phyloP scores from a whole-genome alignment of 2,113 vertebrate genomes.

The Microcebus murinus region DNA sequence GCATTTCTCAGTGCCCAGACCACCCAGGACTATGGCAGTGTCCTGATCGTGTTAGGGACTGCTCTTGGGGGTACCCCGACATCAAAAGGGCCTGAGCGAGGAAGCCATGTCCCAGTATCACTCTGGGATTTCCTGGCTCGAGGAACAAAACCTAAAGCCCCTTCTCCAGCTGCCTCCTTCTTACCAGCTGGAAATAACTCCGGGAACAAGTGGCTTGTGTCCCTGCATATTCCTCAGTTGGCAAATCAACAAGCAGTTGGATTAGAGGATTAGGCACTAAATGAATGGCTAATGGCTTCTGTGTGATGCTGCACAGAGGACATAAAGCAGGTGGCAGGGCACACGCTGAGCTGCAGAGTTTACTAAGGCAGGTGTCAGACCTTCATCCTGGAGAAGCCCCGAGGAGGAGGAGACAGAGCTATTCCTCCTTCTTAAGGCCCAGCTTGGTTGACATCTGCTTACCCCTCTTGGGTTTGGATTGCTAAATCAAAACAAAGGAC shows the following conservation, averaged over 20 bases:
- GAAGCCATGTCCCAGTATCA: not conserved
- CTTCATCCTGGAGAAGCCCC: not conserved
- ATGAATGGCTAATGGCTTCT: conserved; percentile 81
- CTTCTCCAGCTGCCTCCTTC: conserved; percentile 23
- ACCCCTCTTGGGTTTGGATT: not conserved
- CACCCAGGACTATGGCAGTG: not conserved
- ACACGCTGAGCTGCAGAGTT: not conserved
- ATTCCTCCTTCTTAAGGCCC: not conserved
- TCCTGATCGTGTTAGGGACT: not conserved
- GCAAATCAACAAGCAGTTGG: conserved; percentile 78
- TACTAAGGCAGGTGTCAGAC: not conserved
- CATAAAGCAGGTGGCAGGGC: not conserved
- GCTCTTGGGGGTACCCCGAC: not conserved
- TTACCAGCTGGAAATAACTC: not conserved
- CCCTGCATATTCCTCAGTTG: conserved; percentile 75
- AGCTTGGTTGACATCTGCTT: not conserved
- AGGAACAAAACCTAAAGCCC: not conserved
- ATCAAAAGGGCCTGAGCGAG: not conserved
- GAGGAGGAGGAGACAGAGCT: not conserved
- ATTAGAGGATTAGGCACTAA: conserved; percentile 82
- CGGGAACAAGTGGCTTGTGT: conserved; percentile 68
- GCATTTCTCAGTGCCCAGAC: not conserved
- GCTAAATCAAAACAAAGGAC: not conserved
- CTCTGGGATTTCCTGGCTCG: conserved; percentile 11
- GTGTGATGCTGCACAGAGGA: not conserved